These are phyloP conservation scores for Tokudaia muenninki DNA, from an alignment of 2,797 vertebrate genomes.

Conservation along the genomic window DNA sequence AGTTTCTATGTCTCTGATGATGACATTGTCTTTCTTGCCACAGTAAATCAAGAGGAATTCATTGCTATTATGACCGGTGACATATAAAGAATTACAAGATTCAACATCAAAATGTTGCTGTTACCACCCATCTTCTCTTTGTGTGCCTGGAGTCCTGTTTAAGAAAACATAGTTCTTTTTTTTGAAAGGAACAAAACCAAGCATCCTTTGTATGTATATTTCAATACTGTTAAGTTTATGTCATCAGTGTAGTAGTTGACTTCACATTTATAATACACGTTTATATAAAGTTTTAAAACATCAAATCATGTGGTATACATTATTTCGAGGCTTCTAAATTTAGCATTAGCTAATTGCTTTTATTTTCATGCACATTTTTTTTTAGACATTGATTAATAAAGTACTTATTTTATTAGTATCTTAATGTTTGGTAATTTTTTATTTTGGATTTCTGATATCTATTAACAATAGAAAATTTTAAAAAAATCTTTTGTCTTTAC, in stretches of 20 bases:
- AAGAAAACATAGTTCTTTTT: constrained; percentile 69
- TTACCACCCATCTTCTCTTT: constrained; percentile 78
- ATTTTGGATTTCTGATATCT: constrained; percentile 57
- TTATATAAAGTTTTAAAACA: constrained; percentile 86
- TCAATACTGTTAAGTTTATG: constrained; percentile 81
- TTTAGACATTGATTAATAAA: constrained; percentile 87
- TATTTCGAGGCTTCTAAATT: constrained; percentile 81
- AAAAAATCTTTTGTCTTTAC: constrained; percentile 51
- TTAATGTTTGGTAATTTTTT: constrained; percentile 65
- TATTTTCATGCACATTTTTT: constrained; percentile 84
- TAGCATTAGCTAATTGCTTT: constrained; percentile 83
- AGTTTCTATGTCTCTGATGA: constrained; percentile 69
- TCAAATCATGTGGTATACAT: constrained; percentile 82
- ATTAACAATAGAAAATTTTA: constrained; percentile 44
- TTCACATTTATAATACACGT: constrained; percentile 86
- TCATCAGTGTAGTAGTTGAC: constrained; percentile 78
- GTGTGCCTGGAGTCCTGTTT: constrained; percentile 78
- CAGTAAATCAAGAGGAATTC: constrained; percentile 92
- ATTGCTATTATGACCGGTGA: constrained; percentile 93
- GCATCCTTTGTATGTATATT: constrained; percentile 78
- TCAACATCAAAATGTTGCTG: constrained; percentile 76
- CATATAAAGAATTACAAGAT: constrained; percentile 86
- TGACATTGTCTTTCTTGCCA: constrained; percentile 75
- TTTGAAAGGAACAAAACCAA: constrained; percentile 82
- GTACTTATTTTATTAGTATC: constrained; percentile 82